Conservation (phyloP, 1,140 invertebrate species). For the Conopomorpha cramerella region DNA sequence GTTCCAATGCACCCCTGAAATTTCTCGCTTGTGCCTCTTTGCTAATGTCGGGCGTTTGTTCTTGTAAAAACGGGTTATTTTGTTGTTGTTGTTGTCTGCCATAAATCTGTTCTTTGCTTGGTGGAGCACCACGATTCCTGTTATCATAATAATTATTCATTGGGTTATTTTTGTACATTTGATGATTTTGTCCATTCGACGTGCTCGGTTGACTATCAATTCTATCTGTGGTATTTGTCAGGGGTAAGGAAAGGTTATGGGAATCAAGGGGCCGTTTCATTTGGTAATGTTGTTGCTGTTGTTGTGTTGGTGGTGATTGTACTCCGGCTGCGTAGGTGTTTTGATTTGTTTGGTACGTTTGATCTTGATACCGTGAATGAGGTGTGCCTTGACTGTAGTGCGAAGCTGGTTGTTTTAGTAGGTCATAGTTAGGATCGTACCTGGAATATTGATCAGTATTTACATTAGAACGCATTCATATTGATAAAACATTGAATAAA, state of each 20-base stretch:
- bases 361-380: conserved; percentile 36
- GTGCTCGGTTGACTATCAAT: conserved; percentile 34
- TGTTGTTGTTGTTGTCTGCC: conserved; percentile 23
- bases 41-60: conserved; percentile 16
- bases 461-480: neutral
- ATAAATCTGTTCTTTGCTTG: conserved; percentile 25
- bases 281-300: conserved; percentile 26
- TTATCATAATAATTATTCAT: conserved; percentile 51
- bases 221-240: conserved; percentile 44
- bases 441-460: conserved; percentile 25
- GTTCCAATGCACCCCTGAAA: conserved; percentile 7
- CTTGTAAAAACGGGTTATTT: conserved; percentile 48
- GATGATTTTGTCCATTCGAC: no score
- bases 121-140: conserved; percentile 46
- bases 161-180: conserved; percentile 29
- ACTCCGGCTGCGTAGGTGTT: conserved; percentile 34
- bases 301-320: conserved; percentile 23
- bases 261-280: conserved; percentile 42
- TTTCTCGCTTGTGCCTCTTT: conserved; percentile 13
- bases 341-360: conserved; percentile 29
- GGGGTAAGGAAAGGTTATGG: conserved; percentile 44
- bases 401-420: conserved; percentile 53
- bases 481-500: neutral
- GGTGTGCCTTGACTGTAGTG: conserved; percentile 46
- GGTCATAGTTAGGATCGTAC: conserved; percentile 58